phyloP scores from a whole-genome alignment of 2,113 vertebrate species.

The Genyomyrus donnyi region DNA sequence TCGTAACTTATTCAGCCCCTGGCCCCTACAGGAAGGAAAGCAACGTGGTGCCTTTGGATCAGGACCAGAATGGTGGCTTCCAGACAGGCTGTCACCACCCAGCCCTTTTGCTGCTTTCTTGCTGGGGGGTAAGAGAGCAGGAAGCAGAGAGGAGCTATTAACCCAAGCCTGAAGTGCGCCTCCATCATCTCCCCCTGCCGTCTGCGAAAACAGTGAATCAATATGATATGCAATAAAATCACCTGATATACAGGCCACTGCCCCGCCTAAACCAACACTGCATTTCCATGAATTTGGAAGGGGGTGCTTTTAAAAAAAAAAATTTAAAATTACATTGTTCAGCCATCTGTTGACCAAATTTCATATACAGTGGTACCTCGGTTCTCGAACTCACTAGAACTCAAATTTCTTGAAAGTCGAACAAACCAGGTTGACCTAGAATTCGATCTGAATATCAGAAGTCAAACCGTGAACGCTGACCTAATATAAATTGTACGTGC shows the following conservation, averaged over 20 bases:
- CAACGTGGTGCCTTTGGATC: background rate
- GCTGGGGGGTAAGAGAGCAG: background rate
- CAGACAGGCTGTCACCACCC: background rate
- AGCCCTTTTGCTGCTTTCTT: background rate
- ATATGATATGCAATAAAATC: background rate
- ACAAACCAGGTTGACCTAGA: no score
- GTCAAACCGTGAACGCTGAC: no score
- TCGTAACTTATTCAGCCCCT: background rate
- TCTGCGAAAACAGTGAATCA: background rate
- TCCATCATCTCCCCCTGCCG: background rate
- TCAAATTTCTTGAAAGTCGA: no score
- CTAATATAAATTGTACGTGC: no score
- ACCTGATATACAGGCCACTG: background rate
- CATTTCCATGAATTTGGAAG: background rate
- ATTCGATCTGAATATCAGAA: no score
- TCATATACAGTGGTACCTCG: background rate
- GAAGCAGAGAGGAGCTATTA: background rate
- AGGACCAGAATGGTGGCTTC: background rate
- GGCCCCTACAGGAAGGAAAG: background rate
- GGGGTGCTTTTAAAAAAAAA: background rate
- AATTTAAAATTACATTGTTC: background rate
- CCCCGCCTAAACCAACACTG: background rate
- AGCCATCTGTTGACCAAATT: background rate
- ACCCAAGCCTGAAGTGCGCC: background rate
- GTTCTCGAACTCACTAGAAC: no score